Evolutionary conservation across 2,113 vertebrate species (phyloP).

Genomic region (Cyprinus carpio): DNA sequence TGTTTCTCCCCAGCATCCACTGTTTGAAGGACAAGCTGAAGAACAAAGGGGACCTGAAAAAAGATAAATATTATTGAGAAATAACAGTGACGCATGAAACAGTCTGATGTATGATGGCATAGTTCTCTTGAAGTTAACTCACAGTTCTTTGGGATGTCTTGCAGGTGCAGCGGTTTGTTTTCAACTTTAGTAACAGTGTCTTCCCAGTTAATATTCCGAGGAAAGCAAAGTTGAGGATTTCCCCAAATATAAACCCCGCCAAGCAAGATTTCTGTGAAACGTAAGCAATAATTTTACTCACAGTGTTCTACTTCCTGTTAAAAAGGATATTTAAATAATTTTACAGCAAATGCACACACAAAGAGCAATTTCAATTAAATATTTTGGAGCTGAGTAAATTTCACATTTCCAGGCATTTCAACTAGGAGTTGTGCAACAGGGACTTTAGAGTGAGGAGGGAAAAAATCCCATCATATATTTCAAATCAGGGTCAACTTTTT

Average conservation of each 20-base stretch:
- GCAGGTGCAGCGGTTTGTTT: constrained; percentile 54
- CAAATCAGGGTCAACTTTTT: neutral
- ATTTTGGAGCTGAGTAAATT: neutral
- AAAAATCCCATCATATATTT: neutral
- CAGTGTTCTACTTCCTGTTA: no score
- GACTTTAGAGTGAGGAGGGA: no score
- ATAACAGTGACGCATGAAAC: neutral
- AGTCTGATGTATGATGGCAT: neutral
- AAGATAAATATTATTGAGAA: neutral
- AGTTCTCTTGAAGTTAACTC: constrained; percentile 45
- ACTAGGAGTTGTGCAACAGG: no score
- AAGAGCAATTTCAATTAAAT: neutral
- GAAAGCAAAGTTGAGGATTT: constrained; percentile 90
- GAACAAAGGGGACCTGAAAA: constrained; percentile 69
- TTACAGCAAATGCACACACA: no score
- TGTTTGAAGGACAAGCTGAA: constrained; percentile 50
- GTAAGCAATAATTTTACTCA: neutral
- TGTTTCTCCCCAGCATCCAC: constrained; percentile 84
- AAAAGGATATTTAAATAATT: no score
- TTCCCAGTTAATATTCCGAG: constrained; percentile 77
- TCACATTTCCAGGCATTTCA: neutral
- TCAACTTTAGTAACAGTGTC: constrained; percentile 76
- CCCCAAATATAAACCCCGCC: constrained; percentile 83
- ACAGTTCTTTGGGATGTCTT: constrained; percentile 65
- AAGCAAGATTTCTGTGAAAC: constrained; percentile 85